phyloP scores from a whole-genome alignment of 2,888 invertebrate species.

The Dichetophora obliterata region DNA sequence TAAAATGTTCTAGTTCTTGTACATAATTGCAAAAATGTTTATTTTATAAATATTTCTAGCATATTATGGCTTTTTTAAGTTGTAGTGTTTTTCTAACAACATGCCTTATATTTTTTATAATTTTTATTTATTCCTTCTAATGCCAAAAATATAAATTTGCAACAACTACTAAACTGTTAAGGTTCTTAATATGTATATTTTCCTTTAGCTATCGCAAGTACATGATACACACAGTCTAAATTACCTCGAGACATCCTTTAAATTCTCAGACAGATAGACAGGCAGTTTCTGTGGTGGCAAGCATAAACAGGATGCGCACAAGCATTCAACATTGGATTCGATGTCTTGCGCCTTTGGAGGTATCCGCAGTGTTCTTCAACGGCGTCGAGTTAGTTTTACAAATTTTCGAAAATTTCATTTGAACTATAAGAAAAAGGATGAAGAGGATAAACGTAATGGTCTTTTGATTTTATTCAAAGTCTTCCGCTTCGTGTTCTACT shows the following conservation, averaged over 20 bases:
- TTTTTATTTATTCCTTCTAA: too few species aligned
- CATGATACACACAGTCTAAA: too few species aligned
- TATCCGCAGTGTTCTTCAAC: constrained; percentile 34
- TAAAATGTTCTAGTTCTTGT: too few species aligned
- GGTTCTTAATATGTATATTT: too few species aligned
- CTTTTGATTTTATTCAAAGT: constrained; percentile 44
- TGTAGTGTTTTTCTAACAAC: too few species aligned
- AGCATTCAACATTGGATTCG: constrained; percentile 37
- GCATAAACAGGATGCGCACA: constrained; percentile 59
- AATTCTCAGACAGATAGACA: background rate
- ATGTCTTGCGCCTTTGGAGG: constrained; percentile 33
- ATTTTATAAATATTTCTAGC: too few species aligned
- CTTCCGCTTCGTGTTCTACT: constrained; percentile 4
- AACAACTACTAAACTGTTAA: too few species aligned
- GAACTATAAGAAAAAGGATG: constrained; percentile 23
- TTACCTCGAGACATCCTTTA: background rate
- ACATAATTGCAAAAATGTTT: too few species aligned
- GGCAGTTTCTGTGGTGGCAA: constrained; percentile 25
- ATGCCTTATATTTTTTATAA: too few species aligned
- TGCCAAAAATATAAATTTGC: too few species aligned
- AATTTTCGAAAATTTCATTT: constrained; percentile 58
- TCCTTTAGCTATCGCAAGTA: too few species aligned
- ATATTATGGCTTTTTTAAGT: too few species aligned
- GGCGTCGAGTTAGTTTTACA: constrained; percentile 48
- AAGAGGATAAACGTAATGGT: constrained; percentile 50